Conservation (phyloP, 2,113 vertebrate species). For the Telmatochromis sp. region DNA sequence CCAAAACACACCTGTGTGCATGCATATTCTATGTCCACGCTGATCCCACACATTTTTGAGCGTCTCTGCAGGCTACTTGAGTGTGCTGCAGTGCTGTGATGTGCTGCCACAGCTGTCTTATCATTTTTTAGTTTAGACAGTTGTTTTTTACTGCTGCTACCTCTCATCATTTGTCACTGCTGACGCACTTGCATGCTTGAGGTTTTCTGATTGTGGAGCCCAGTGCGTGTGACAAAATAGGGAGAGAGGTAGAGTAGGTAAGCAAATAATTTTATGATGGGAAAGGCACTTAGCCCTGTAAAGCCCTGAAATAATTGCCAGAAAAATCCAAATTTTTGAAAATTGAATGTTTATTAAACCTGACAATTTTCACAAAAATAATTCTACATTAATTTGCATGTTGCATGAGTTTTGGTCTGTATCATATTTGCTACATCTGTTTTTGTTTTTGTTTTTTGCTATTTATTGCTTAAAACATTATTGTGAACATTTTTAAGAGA, state of each 20-base stretch:
- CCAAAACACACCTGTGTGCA: not conserved
- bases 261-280: not conserved
- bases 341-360: not conserved
- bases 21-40: not conserved
- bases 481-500: not conserved
- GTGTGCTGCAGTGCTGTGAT: not conserved
- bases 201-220: not conserved
- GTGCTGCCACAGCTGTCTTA: conserved; percentile 20
- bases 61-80: conserved; percentile 16
- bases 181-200: not conserved
- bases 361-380: not conserved
- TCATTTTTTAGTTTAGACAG: not conserved
- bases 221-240: not conserved
- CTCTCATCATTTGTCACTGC: not conserved
- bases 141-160: not conserved
- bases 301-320: not conserved
- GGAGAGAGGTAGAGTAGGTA: not conserved
- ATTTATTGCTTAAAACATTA: not conserved
- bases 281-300: not conserved
- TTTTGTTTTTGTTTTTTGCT: not conserved
- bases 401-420: not conserved
- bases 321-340: not conserved
- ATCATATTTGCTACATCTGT: not conserved
- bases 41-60: not conserved
- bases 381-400: not conserved